Evolutionary conservation across 2,888 invertebrate genomes (phyloP).

Genomic region (Cheilosia urbana): DNA sequence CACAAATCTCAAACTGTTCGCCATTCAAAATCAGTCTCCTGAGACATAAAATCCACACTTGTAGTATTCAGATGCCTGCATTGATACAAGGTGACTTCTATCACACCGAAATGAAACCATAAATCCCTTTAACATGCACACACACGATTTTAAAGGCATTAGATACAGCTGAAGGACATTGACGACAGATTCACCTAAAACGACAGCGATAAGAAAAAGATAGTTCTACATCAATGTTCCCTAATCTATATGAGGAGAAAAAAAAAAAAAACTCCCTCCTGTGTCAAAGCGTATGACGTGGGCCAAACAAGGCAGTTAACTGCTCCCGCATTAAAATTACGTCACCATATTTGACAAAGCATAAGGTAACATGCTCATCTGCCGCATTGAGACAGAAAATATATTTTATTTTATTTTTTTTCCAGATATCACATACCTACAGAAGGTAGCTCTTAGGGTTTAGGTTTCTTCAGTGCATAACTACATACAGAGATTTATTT

Average conservation of each 20-base stretch:
- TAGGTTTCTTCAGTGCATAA: constrained; percentile 1
- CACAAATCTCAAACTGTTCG: too few relatives aligned
- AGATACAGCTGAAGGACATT: not conserved
- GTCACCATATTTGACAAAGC: constrained; percentile 32
- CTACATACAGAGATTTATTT: not conserved
- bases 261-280: not conserved
- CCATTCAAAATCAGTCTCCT: too few relatives aligned
- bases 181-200: not conserved
- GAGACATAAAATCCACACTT: too few relatives aligned
- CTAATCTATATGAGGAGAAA: constrained; percentile 4
- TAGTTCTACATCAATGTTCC: constrained; percentile 5
- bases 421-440: not conserved
- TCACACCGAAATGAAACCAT: not conserved
- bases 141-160: not conserved
- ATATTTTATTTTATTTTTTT: not conserved
- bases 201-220: not conserved
- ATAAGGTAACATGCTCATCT: not conserved
- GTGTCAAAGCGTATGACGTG: constrained; percentile 7
- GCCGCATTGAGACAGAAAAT: not conserved
- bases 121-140: not conserved
- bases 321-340: constrained; percentile 33
- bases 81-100: too few relatives aligned
- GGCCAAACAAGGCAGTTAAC: constrained; percentile 16
- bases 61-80: too few relatives aligned
- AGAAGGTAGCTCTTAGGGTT: not conserved